These are phyloP conservation scores for Embiotoca jacksoni DNA, from an alignment of 2,113 vertebrate genomes.

Conservation along the genomic window DNA sequence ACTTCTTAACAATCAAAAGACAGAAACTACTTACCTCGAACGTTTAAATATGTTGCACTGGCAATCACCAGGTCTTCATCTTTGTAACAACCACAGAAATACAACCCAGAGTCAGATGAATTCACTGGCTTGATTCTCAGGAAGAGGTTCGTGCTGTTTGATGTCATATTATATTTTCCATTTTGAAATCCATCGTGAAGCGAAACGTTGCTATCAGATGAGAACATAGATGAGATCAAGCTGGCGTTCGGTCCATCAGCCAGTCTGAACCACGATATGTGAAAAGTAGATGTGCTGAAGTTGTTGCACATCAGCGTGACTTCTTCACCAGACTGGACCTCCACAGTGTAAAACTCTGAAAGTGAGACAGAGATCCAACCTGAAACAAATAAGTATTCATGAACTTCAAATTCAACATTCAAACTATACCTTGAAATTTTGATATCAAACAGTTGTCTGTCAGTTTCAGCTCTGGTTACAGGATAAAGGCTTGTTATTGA, in stretches of 20 bases:
- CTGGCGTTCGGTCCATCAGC: rapidly evolving
- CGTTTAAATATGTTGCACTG: conserved; percentile 29
- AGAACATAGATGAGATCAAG: neutral
- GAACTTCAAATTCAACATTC: neutral
- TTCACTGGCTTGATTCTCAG: conserved; percentile 28
- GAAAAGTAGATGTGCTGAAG: rapidly evolving
- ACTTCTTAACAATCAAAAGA: too few species aligned
- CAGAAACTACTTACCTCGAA: too few species aligned
- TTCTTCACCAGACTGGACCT: neutral
- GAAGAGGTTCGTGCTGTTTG: conserved; percentile 13
- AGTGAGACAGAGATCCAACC: conserved; percentile 19
- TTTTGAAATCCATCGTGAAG: neutral
- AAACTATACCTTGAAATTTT: rapidly evolving
- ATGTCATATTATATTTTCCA: conserved; percentile 12
- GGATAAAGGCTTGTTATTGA: too few species aligned
- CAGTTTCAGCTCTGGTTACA: too few species aligned
- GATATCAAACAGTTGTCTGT: neutral
- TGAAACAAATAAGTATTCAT: conserved; percentile 16
- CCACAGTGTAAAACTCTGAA: conserved; percentile 6
- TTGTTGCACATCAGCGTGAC: conserved; percentile 51
- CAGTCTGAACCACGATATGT: conserved; percentile 14
- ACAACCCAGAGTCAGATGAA: conserved; percentile 45
- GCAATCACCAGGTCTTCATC: rapidly evolving
- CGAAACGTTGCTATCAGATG: rapidly evolving
- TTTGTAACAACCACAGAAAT: conserved; percentile 20